Base-by-base conservation (phyloP, 2,113 vertebrate genomes). In the Potamarius usumacintae region DNA sequence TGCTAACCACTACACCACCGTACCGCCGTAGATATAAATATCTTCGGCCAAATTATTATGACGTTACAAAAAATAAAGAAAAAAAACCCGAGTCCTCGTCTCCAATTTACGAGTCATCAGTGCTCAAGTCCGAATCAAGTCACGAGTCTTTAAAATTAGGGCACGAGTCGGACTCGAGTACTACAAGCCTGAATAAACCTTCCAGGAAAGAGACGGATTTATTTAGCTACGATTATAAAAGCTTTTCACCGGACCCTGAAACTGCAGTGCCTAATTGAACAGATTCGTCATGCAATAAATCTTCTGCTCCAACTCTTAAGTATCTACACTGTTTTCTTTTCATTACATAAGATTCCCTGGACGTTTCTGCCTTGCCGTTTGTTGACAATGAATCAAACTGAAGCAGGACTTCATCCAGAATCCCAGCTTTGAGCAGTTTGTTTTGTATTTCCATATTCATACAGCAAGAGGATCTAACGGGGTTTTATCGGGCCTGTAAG, bases 401-500 rank as follows among this genome's bases (percentile, higher is more conserved):
- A 10, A 50, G 27, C 34, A 82, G 85, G 80, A 77, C 67, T 89
- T 89, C 74, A 25, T 60, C 71, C 84, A 67, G 89, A 86, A 84
- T 74, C 87, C 50, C 67, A 86, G 81, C 85, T 85, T 65, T 88
- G 69, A 76, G 86, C 67, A 71, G 79, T 87, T 85, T 87, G 85
- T 67, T 89, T 82, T 74, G 83, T 80, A 85, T 81, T 81, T 89
- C 82, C 62, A 63, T 34, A 85, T 85, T 85, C 67, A 48, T 83
- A 65, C 74, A 86, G 82, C 71, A 76, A 62, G 84, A 62, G 88
- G 85, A 78, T 89, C 90, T 82, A 65, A 62, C 81, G 71, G 78
- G 88, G 71, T 72, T 90, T 88, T 34, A 71, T 78, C 86, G 76
- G 85, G 83, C 77, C 82, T 81, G 76, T 60, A 83, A 89, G 83